Conservation (phyloP, 2,888 invertebrate genomes). For the Chaetogeoica ovagalla region DNA sequence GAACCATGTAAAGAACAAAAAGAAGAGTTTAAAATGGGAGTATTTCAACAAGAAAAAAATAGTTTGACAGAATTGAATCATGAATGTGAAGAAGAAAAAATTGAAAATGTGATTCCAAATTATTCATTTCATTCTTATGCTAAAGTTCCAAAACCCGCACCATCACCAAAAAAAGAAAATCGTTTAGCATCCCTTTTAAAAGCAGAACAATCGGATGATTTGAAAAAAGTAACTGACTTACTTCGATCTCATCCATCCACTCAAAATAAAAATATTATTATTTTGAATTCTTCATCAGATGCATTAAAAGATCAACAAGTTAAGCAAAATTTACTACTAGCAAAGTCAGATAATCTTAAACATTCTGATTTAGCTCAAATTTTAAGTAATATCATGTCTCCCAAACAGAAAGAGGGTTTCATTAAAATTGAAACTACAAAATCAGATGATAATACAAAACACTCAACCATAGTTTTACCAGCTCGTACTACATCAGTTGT, state of each 20-base stretch:
- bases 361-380: constrained; percentile 50
- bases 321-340: constrained; percentile 42
- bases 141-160: constrained; percentile 46
- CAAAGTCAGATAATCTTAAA: constrained; percentile 41
- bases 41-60: constrained; percentile 27
- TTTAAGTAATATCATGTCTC: constrained; percentile 48
- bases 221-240: constrained; percentile 43
- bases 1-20: constrained; percentile 38
- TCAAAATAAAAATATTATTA: constrained; percentile 48
- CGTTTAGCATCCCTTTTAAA: constrained; percentile 35
- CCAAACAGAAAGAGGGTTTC: constrained; percentile 40
- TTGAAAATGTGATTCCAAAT: constrained; percentile 31
- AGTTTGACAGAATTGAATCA: neutral
- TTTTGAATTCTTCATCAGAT: constrained; percentile 41
- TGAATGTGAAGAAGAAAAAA: constrained; percentile 48
- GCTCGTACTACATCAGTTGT: constrained; percentile 48
- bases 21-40: constrained; percentile 17
- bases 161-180: constrained; percentile 41
- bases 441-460: constrained; percentile 47
- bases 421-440: constrained; percentile 50
- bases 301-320: constrained; percentile 42
- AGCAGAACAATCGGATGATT: constrained; percentile 39
- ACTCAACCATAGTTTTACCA: constrained; percentile 46
- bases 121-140: constrained; percentile 54
- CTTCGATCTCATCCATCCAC: constrained; percentile 37